A percentile compares a stretch with the other conserved stretches of the same genome.
phyloP scores from a whole-genome alignment of 2,888 invertebrate genomes.

The Gymnosoma rotundatum region DNA sequence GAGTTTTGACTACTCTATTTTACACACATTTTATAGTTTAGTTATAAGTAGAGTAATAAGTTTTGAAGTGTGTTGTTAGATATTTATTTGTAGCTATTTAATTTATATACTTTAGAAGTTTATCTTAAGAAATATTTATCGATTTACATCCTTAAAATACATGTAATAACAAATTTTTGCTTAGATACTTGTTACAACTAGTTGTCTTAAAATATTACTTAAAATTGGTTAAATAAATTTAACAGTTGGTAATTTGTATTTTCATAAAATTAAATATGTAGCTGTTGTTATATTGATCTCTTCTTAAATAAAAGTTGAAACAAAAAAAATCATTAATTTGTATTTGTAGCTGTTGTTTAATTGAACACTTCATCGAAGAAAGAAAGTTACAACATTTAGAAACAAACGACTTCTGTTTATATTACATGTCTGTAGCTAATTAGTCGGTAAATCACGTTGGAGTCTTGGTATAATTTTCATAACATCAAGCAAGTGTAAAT shows the following conservation, averaged over 20 bases:
- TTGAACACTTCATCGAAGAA: neutral
- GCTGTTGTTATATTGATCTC: slow-evolving; percentile 39
- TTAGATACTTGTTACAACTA: slow-evolving; percentile 28
- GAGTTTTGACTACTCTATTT: too few relatives aligned
- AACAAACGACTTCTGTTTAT: slow-evolving; percentile 11
- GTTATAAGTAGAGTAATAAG: neutral
- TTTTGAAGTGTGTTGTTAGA: neutral
- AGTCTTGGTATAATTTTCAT: slow-evolving; percentile 13
- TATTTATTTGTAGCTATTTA: neutral
- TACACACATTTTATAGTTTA: too few relatives aligned
- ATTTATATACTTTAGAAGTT: neutral
- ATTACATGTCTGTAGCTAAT: slow-evolving; percentile 23
- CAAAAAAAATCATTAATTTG: neutral
- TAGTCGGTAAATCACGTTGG: slow-evolving; percentile 18
- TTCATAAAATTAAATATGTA: slow-evolving; percentile 38
- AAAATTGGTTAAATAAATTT: neutral
- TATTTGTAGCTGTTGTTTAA: slow-evolving; percentile 13
- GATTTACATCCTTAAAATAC: neutral
- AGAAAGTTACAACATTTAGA: slow-evolving; percentile 8
- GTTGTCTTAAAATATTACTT: neutral
- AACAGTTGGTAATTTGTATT: slow-evolving; percentile 4
- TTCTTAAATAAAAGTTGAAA: neutral
- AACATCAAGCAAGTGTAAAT: slow-evolving; percentile 37
- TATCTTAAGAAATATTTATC: neutral
- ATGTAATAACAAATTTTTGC: slow-evolving; percentile 56